These are phyloP conservation scores for Melanotaenia duboulayi DNA, from an alignment of 2,113 vertebrate genomes.

Conservation along the genomic window DNA sequence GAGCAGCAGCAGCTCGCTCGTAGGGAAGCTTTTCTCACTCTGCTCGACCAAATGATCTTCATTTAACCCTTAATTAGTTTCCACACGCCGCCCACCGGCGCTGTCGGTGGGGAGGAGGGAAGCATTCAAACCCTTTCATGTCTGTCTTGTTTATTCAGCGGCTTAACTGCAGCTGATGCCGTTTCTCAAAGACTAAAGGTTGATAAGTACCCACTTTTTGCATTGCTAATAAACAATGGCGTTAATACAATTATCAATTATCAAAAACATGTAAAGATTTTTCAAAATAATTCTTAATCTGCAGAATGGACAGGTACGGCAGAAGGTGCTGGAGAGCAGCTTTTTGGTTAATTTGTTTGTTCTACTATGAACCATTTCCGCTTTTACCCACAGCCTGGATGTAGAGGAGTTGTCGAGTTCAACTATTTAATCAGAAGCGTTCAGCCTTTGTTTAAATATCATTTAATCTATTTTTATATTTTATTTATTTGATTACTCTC, in stretches of 20 bases:
- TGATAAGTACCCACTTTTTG: neutral
- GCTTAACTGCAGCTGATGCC: constrained; percentile 47
- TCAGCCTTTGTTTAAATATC: neutral
- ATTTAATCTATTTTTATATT: neutral
- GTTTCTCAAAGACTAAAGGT: constrained; percentile 11
- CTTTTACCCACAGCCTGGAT: neutral
- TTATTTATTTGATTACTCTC: too few relatives aligned
- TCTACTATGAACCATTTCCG: neutral
- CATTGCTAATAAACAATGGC: neutral
- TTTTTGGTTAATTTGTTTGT: neutral
- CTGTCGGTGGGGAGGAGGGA: constrained; percentile 31
- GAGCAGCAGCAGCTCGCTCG: constrained; percentile 38
- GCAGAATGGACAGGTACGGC: too few relatives aligned
- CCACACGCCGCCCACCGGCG: constrained; percentile 49
- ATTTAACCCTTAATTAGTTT: constrained; percentile 75
- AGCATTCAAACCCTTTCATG: constrained; percentile 60
- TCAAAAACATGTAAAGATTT: neutral
- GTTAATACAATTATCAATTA: too few relatives aligned
- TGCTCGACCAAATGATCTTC: constrained; percentile 59
- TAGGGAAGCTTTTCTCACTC: constrained; percentile 49
- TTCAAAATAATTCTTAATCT: too few relatives aligned
- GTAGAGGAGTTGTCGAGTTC: neutral
- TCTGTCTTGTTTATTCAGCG: constrained; percentile 71
- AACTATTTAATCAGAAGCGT: neutral
- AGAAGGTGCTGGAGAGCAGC: too few relatives aligned